Evolutionary conservation across 2,888 invertebrate species (phyloP).

Genomic region (Lycaena phlaeas): DNA sequence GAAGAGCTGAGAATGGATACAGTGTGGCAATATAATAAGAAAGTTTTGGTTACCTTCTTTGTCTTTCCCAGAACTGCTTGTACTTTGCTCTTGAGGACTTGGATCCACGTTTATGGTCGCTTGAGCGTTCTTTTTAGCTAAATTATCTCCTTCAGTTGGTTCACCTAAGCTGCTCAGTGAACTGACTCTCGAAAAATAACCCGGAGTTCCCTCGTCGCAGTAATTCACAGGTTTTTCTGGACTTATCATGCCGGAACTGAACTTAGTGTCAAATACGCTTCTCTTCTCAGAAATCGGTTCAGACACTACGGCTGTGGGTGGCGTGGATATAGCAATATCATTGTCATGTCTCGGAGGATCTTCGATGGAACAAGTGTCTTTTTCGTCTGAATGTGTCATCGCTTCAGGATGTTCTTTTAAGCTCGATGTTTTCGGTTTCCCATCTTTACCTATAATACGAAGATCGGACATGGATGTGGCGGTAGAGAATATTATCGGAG

Average conservation of each 20-base stretch:
- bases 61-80: conserved; percentile 46
- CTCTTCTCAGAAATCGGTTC: conserved; percentile 40
- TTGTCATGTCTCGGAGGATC: conserved; percentile 60
- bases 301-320: conserved; percentile 31
- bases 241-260: conserved; percentile 80
- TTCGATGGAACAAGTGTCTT: conserved; percentile 62
- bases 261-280: conserved; percentile 58
- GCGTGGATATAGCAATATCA: conserved; percentile 47
- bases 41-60: conserved; percentile 69
- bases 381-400: conserved; percentile 67
- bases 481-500: conserved; percentile 87
- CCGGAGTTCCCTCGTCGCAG: conserved; percentile 90
- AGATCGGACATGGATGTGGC: conserved; percentile 93
- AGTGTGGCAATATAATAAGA: too few species aligned
- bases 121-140: conserved; percentile 61
- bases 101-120: conserved; percentile 55
- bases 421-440: conserved; percentile 40
- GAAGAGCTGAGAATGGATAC: too few species aligned
- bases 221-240: conserved; percentile 88
- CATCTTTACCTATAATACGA: conserved; percentile 68
- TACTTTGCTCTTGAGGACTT: conserved; percentile 38
- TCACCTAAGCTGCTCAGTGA: conserved; percentile 75
- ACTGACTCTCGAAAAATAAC: conserved; percentile 80
- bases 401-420: conserved; percentile 56
- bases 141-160: conserved; percentile 55